A percentile compares a stretch with the other conserved stretches of the same genome.
phyloP scores from a whole-genome alignment of 1,140 invertebrate genomes.

The Drosophila ohnishii region DNA sequence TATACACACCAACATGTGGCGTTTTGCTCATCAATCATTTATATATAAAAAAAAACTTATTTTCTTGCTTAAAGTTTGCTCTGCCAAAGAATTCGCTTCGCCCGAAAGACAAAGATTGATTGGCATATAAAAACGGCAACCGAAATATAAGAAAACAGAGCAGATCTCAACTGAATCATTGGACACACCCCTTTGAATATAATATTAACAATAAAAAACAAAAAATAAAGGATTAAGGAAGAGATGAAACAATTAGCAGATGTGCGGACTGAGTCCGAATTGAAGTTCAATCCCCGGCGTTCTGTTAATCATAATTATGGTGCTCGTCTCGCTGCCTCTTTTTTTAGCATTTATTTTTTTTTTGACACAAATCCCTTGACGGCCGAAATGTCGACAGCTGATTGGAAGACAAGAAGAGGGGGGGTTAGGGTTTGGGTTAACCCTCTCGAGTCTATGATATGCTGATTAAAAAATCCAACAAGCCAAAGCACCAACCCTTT shows the following conservation, averaged over 20 bases:
- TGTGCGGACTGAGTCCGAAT: conserved; percentile 44
- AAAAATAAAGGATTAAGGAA: conserved; percentile 47
- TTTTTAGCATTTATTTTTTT: conserved; percentile 34
- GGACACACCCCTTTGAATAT: conserved; percentile 32
- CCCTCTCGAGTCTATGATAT: conserved; percentile 62
- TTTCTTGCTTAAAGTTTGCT: conserved; percentile 69
- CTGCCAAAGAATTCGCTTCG: conserved; percentile 23
- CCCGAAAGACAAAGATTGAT: conserved; percentile 73
- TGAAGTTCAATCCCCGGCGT: conserved; percentile 35
- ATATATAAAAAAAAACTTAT: conserved; percentile 62
- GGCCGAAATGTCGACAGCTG: conserved; percentile 74
- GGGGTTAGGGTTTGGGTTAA: conserved; percentile 4
- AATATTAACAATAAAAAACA: neutral
- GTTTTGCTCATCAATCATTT: conserved; percentile 70
- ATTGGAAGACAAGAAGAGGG: conserved; percentile 21
- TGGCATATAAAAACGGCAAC: conserved; percentile 38
- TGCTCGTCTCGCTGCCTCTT: conserved; percentile 26
- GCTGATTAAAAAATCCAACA: conserved; percentile 73
- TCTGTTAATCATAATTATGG: conserved; percentile 77
- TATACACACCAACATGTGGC: conserved; percentile 40
- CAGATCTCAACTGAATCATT: conserved; percentile 37
- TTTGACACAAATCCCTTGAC: conserved; percentile 48
- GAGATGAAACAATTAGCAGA: conserved; percentile 68
- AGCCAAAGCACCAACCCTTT: conserved; percentile 69
- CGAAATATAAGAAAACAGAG: conserved; percentile 21